Percentiles rank a stretch among this genome's conserved stretches.
These are phyloP conservation scores for Temnopleurus reevesii DNA, from an alignment of 53 echinoderm and acorn worm species.

Conservation along the genomic window DNA sequence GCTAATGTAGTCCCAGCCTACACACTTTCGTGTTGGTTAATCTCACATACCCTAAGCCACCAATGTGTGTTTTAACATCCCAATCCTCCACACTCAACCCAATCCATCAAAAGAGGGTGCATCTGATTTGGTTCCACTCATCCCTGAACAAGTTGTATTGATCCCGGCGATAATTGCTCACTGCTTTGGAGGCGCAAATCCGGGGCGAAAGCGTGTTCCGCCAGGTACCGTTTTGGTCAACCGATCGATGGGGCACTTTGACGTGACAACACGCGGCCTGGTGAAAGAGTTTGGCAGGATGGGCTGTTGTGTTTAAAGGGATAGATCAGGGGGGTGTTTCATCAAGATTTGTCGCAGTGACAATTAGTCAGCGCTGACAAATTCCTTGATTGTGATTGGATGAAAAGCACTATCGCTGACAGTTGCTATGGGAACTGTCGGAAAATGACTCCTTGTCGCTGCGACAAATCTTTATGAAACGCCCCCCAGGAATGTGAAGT, in stretches of 20 bases:
- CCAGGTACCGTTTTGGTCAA: not conserved
- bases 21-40: not conserved
- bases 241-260: slow-evolving; percentile 16
- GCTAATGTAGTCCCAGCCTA: not conserved
- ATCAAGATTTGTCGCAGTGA: too few relatives aligned
- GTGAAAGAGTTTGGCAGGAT: not conserved
- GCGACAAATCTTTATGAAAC: too few relatives aligned
- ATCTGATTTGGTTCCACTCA: slow-evolving; percentile 38
- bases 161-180: slow-evolving; percentile 24
- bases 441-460: too few relatives aligned
- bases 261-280: not conserved
- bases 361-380: too few relatives aligned
- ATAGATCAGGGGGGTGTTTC: not conserved
- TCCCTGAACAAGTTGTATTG: slow-evolving; percentile 41
- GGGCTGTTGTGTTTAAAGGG: not conserved
- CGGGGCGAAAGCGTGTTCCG: not conserved
- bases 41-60: not conserved
- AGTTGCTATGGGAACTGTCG: too few relatives aligned
- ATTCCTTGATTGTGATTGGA: too few relatives aligned
- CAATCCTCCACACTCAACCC: not conserved
- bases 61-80: not conserved
- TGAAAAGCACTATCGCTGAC: too few relatives aligned
- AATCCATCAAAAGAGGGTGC: slow-evolving; percentile 22
- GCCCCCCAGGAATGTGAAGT: too few relatives aligned
- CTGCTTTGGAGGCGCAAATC: not conserved